Conservation (phyloP, 2,888 invertebrate species). For the Hymenopus coronatus region DNA sequence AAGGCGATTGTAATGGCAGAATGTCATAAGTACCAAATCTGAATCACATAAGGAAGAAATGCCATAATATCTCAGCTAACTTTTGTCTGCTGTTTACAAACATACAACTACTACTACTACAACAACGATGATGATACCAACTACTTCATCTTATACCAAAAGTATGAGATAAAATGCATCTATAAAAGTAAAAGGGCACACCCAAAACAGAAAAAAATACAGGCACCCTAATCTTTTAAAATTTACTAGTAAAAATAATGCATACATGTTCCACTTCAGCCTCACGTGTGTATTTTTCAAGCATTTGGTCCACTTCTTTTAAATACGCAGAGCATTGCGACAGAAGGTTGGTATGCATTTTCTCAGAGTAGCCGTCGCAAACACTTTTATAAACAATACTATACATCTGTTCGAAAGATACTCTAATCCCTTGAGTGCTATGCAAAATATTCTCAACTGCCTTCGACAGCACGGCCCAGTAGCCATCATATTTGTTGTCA, state of each 20-base stretch:
- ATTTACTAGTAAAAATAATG: not conserved
- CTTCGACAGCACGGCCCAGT: slow-evolving; percentile 30
- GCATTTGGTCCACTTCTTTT: slow-evolving; percentile 27
- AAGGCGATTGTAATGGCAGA: too few relatives aligned
- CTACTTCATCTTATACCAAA: too few relatives aligned
- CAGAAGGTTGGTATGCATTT: slow-evolving; percentile 30
- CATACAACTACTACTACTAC: too few relatives aligned
- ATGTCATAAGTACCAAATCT: too few relatives aligned
- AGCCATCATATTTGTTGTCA: slow-evolving; percentile 14
- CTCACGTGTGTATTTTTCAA: slow-evolving; percentile 9
- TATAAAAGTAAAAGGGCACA: too few relatives aligned
- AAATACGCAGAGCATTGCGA: slow-evolving; percentile 30
- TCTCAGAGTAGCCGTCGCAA: slow-evolving; percentile 33
- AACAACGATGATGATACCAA: too few relatives aligned
- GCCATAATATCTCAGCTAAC: too few relatives aligned
- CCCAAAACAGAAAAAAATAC: too few relatives aligned
- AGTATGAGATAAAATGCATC: too few relatives aligned
- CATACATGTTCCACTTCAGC: not conserved
- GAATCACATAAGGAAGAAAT: too few relatives aligned
- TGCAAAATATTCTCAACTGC: slow-evolving; percentile 31
- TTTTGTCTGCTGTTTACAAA: too few relatives aligned
- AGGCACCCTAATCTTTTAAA: too few relatives aligned
- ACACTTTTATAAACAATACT: slow-evolving; percentile 34
- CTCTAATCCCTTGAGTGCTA: slow-evolving; percentile 18
- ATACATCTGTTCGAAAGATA: slow-evolving; percentile 34